phyloP scores from a whole-genome alignment of 2,888 invertebrate genomes.

The Tribolium freemani region DNA sequence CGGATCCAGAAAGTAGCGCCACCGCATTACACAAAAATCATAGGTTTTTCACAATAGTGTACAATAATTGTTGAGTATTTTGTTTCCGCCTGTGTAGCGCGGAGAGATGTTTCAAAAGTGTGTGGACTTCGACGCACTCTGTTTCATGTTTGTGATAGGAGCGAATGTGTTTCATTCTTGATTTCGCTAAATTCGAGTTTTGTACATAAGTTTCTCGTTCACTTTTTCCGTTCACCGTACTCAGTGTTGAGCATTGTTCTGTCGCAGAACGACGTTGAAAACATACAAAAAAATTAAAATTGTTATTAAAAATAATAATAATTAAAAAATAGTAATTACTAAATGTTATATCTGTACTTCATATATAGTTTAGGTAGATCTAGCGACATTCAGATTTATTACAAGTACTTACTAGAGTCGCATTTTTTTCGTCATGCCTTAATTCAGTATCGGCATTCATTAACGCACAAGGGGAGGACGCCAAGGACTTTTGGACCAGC shows the following conservation, averaged over 20 bases:
- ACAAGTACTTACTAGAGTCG: conserved; percentile 39
- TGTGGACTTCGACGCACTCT: conserved; percentile 8
- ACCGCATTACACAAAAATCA: conserved; percentile 3
- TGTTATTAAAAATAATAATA: conserved; percentile 66
- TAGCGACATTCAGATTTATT: conserved; percentile 50
- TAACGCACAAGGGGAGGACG: conserved; percentile 9
- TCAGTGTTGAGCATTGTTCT: conserved; percentile 59
- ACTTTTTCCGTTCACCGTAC: conserved; percentile 49
- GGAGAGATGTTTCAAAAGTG: conserved; percentile 1
- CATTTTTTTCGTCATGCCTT: conserved; percentile 19
- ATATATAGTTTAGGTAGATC: conserved; percentile 71
- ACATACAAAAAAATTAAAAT: conserved; percentile 52
- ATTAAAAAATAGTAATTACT: conserved; percentile 52
- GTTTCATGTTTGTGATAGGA: conserved; percentile 65
- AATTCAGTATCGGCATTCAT: conserved; percentile 1
- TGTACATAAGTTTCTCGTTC: conserved; percentile 60
- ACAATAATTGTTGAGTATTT: conserved; percentile 52
- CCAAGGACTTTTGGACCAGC: neutral
- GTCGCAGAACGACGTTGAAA: conserved; percentile 57
- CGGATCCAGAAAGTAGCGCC: conserved; percentile 22
- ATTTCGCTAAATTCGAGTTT: conserved; percentile 55
- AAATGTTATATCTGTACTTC: conserved; percentile 69
- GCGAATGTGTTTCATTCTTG: conserved; percentile 59
- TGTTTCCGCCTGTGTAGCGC: neutral
- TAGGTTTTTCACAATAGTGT: conserved; percentile 20